These are phyloP conservation scores for Campylomormyrus tamandua DNA, from an alignment of 2,113 vertebrate genomes.

Conservation along the genomic window DNA sequence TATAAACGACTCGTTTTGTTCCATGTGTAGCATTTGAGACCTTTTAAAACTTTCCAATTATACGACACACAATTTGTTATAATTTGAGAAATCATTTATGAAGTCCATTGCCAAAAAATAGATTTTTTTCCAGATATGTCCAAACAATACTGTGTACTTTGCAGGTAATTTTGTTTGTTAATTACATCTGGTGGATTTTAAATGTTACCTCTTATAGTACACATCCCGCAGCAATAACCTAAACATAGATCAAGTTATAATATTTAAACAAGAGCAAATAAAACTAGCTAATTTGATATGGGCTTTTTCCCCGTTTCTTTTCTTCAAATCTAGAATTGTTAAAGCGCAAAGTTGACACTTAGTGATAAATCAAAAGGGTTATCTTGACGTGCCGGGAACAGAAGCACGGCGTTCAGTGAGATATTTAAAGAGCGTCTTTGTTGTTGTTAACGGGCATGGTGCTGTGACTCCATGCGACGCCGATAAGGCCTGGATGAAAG, in stretches of 20 bases:
- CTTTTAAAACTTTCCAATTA: background rate
- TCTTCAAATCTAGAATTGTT: background rate
- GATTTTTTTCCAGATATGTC: background rate
- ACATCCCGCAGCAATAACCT: background rate
- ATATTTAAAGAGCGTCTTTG: conserved; percentile 22
- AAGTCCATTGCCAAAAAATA: background rate
- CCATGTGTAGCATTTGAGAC: background rate
- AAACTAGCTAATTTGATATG: background rate
- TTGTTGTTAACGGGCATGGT: background rate
- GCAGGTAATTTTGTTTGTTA: background rate
- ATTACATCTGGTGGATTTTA: background rate
- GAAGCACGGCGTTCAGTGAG: background rate
- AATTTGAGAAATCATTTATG: background rate
- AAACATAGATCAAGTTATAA: background rate
- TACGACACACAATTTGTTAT: background rate
- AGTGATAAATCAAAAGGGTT: conserved; percentile 2
- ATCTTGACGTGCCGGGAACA: conserved; percentile 1
- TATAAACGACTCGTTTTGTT: background rate
- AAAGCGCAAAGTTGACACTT: background rate
- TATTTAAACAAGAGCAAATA: conserved; percentile 4
- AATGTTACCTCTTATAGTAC: background rate
- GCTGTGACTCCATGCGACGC: conserved; percentile 22
- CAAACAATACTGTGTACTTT: background rate
- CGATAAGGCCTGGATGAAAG: conserved; percentile 47
- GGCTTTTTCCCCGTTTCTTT: background rate